Percentiles rank a stretch among this genome's conserved stretches.
Conservation (phyloP, 2,113 vertebrate genomes). For the Engystomops pustulosus region DNA sequence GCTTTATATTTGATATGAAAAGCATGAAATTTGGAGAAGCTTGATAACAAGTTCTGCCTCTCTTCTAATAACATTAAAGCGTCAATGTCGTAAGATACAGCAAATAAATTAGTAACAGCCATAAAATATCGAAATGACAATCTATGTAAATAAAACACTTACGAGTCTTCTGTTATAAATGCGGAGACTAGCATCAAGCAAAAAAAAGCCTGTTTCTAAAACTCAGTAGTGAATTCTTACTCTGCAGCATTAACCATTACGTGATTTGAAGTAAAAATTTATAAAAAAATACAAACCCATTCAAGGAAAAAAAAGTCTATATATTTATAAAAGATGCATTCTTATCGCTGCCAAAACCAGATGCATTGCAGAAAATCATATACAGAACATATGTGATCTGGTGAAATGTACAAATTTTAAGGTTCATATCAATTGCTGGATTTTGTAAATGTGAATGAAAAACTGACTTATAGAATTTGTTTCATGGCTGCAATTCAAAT, state of each 20-base stretch:
- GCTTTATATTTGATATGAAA: background rate
- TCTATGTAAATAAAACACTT: background rate
- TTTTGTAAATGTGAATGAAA: background rate
- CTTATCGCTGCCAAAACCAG: background rate
- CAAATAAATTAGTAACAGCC: background rate
- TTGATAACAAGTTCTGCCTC: background rate
- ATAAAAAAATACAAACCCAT: background rate
- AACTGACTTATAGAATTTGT: no score
- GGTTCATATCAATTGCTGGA: background rate
- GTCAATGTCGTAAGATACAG: background rate
- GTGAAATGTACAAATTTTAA: background rate
- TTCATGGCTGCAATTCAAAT: no score
- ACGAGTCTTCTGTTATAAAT: background rate
- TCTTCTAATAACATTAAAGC: background rate
- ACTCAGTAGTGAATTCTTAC: background rate
- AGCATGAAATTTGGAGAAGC: background rate
- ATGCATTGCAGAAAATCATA: background rate
- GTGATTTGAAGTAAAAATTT: background rate
- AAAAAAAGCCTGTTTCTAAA: background rate
- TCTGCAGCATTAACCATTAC: background rate
- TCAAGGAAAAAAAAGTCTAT: background rate
- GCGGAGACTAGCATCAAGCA: background rate
- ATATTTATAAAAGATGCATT: background rate
- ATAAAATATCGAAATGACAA: background rate
- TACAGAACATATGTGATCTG: background rate